Evolutionary conservation across 2,113 vertebrate genomes (phyloP), one percentile per base, ranked within the genome.

Genomic region (Otus sunia): DNA sequence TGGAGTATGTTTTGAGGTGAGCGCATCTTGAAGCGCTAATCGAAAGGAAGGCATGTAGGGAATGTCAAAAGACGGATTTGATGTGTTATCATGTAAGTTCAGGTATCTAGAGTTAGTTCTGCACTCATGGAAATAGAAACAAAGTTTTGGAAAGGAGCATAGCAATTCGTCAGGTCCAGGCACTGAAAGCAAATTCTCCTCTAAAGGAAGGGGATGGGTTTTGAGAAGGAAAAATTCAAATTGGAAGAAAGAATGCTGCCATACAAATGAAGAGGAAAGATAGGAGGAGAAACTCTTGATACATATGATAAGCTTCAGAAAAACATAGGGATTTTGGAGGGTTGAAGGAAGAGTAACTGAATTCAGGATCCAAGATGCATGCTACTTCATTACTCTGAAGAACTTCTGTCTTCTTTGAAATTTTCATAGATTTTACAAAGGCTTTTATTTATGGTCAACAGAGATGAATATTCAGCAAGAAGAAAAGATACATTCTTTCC

Each of bases 391-490:
- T 84, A 88, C 39, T 63, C 56, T 88, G 25, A 92, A 43, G 23
- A 34, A n/a, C 11, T 75, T 91, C 72, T 92, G 15, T 30, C 43
- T 86, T 78, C 55, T 93, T 77, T 67, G 62, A 69, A 88, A 74
- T 83, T 55, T 77, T 71, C 20, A 56, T 60, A 43, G 56, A 81
- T 88, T 90, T 93, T 72, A 84, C 30, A 84, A 90, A 53, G 29
- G 11, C 69, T 60, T 90, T 96, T 94, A 82, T 94, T 86, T 93
- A 77, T 41, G 47, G 47, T 90, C 85, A 90, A 27, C 27, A 66
- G 41, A 86, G 34, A 56, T 50, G 17, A 94, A 66, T 90, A 92
- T 63, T 88, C 32, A 67, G 15, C 9, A 37, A 68, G 36, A 87
- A 75, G 11, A 3, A 47, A 86, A 95, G 37, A 59, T 22, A 75